A percentile compares a stretch with the other conserved stretches of the same genome.
Conservation (phyloP, 2,797 vertebrate genomes). For the Microctenopoma lineatum region DNA sequence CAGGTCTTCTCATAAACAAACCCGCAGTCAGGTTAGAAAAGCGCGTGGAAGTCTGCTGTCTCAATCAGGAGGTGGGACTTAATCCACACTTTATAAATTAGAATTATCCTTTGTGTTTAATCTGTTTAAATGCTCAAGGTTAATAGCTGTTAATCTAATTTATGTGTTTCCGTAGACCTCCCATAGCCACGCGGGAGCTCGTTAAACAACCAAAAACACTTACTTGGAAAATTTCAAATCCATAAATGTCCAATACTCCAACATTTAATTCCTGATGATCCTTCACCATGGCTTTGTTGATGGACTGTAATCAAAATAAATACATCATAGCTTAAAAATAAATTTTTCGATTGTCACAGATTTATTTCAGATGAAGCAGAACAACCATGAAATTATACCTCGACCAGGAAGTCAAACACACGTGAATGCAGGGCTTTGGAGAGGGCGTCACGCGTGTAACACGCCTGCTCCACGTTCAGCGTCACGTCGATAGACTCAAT, state of each 20-base stretch:
- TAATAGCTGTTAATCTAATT: slow-evolving; percentile 64
- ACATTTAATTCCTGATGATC: slow-evolving; percentile 94
- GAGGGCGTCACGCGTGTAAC: slow-evolving; percentile 95
- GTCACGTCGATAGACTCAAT: slow-evolving; percentile 97
- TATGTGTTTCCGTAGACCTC: slow-evolving; percentile 28
- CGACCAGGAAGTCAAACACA: slow-evolving; percentile 95
- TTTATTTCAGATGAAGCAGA: not conserved
- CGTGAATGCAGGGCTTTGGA: slow-evolving; percentile 95
- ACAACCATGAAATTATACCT: slow-evolving; percentile 82
- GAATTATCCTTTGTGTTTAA: slow-evolving; percentile 63
- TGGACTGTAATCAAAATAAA: slow-evolving; percentile 85
- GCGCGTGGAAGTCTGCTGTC: slow-evolving; percentile 51
- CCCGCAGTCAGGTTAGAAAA: slow-evolving; percentile 72
- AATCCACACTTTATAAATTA: slow-evolving; percentile 68
- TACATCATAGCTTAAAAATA: too few species aligned
- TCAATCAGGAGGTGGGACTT: slow-evolving; percentile 66
- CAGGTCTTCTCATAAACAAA: slow-evolving; percentile 48
- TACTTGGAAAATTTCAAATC: slow-evolving; percentile 99
- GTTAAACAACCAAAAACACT: slow-evolving; percentile 44
- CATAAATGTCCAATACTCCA: slow-evolving; percentile 97
- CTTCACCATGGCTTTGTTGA: slow-evolving; percentile 98
- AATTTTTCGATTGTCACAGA: not conserved
- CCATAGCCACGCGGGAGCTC: slow-evolving; percentile 19
- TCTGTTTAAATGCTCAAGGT: slow-evolving; percentile 65
- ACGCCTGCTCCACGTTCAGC: slow-evolving; percentile 96